Conservation (phyloP, 2,113 vertebrate species). For the Indri indri region DNA sequence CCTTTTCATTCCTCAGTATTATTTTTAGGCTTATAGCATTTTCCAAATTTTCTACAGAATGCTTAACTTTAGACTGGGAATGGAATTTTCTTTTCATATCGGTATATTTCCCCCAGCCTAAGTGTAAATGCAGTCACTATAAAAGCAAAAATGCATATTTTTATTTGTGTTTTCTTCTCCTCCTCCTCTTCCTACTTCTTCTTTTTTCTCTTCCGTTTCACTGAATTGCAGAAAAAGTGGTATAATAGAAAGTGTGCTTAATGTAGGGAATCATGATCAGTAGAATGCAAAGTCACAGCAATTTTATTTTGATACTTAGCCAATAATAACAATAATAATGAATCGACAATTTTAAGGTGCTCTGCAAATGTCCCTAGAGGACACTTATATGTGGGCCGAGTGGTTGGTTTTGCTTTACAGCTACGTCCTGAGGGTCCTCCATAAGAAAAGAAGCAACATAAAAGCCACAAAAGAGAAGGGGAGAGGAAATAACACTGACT, state of each 20-base stretch:
- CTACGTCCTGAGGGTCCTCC: background rate
- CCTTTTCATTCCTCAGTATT: background rate
- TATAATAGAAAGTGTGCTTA: background rate
- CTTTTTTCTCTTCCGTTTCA: background rate
- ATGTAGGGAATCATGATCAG: background rate
- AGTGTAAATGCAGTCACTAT: background rate
- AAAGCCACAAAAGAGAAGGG: background rate
- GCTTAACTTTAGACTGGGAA: background rate
- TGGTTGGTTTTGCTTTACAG: background rate
- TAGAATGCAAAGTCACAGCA: background rate
- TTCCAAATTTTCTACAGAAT: conserved; percentile 12
- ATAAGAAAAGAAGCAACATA: background rate
- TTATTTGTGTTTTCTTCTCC: background rate
- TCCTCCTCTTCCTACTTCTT: background rate
- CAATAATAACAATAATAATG: background rate
- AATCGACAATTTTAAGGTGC: background rate
- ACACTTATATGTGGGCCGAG: background rate
- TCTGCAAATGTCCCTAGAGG: background rate
- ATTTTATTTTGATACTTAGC: background rate
- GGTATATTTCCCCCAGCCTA: background rate
- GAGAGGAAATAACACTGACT: background rate
- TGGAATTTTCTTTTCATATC: background rate
- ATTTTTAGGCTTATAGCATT: background rate
- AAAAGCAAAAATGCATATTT: background rate
- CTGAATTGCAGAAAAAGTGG: background rate